Base-by-base conservation (phyloP, 2,797 vertebrate genomes). In the Buphagus erythrorhynchus region DNA sequence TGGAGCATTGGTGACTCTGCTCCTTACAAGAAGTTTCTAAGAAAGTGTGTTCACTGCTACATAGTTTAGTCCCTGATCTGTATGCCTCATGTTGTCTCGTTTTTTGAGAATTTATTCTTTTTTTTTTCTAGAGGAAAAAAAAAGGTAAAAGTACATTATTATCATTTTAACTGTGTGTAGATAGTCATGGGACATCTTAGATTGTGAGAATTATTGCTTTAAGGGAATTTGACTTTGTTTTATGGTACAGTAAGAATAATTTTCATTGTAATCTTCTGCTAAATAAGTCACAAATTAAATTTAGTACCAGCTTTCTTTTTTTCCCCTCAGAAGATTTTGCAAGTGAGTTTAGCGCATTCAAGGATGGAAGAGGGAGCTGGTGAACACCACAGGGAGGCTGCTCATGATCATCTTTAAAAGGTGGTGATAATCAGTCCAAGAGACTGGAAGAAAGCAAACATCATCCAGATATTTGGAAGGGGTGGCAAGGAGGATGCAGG, bases 231-330 rank as follows among this genome's bases (percentile, higher is more conserved):
- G 20, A 13, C 9, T 74, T 89, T 74, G 8, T 63, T 91, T 77
- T 72, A 6, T 52, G 22, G 20, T 92, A 51, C 19, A 48, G 9
- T 45, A 46, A 54, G 28, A 80, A 67, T 63, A 71, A 40, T 38
- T 92, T 67, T 71, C 45, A 11, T 35, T 28, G 36, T 46, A 72
- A 68, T 74, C 13, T 25, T 93, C 61, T 77, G 22, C 49, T 74
- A 92, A 80, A 48, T 77, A 38, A 62, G 35, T 92, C 93, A 69
- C 36, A 95, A 95, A 95, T 88, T 62, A 93, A 94, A 74, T 55
- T n/a, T 29, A 81, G 33, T 66, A 67, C 61, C 9, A 77, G 33
- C 9, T 55, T 59, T 62, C 7, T 0, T 26, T 54, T 85, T 90
- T 19, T 2, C 3, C 4, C 26, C 17, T 11, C 31, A 14, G 33